Evolutionary conservation across 2,113 vertebrate genomes (phyloP).

Genomic region (Eudyptes chrysolophus): DNA sequence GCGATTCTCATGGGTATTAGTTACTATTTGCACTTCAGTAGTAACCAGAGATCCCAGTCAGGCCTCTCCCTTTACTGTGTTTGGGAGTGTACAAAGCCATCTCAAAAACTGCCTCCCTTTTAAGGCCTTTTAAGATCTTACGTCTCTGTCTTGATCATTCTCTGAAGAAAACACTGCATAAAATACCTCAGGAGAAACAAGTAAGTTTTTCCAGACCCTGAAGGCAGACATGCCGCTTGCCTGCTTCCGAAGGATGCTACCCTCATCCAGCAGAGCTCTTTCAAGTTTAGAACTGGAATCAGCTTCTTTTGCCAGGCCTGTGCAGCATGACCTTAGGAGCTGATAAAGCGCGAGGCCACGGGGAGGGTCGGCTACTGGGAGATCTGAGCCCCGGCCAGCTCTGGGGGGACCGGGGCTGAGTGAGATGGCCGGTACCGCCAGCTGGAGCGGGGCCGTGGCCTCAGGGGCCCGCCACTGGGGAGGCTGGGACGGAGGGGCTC

Average conservation of each 20-base stretch:
- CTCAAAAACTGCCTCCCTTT: background rate
- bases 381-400: no score
- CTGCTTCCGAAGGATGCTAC: background rate
- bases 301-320: background rate
- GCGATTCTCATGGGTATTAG: background rate
- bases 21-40: background rate
- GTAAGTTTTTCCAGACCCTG: background rate
- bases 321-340: background rate
- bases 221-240: background rate
- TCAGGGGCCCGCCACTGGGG: background rate
- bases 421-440: fast-evolving
- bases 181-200: background rate
- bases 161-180: background rate
- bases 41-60: background rate
- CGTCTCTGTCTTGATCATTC: no score
- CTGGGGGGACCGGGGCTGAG: fast-evolving
- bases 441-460: fast-evolving
- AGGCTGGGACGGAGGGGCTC: no score
- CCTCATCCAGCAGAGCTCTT: background rate
- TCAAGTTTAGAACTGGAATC: fast-evolving
- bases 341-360: background rate
- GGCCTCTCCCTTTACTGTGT: background rate
- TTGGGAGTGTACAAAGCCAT: fast-evolving
- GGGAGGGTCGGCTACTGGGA: no score
- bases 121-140: background rate